These are phyloP conservation scores for Erpobdella octoculata DNA, from an alignment of 2,888 invertebrate genomes.

Conservation along the genomic window DNA sequence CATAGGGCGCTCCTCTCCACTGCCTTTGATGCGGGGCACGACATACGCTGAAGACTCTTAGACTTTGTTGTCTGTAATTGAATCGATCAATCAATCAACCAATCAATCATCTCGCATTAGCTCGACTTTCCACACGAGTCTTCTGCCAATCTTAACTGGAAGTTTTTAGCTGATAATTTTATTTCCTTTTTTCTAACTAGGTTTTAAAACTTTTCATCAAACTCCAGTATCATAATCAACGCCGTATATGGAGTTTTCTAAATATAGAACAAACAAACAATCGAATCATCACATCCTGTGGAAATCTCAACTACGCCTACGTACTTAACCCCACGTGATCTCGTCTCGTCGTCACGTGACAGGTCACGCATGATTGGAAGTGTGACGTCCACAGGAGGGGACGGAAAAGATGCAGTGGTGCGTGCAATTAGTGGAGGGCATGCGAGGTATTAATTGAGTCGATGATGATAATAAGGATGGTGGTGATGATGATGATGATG, in stretches of 20 bases:
- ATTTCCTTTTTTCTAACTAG: too few relatives aligned
- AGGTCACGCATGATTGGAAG: constrained; percentile 17
- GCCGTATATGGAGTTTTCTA: too few relatives aligned
- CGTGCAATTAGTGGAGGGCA: not conserved
- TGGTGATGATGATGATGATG: constrained; percentile 2
- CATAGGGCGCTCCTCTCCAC: not conserved
- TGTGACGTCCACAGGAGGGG: constrained; percentile 13
- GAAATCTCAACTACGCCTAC: constrained; percentile 8
- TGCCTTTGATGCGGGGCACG: not conserved
- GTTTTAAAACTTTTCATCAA: too few relatives aligned
- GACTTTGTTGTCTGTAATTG: constrained; percentile 7
- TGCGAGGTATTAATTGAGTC: too few relatives aligned
- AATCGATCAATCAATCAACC: constrained; percentile 2
- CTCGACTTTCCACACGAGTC: not conserved
- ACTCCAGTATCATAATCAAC: too few relatives aligned
- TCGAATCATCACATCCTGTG: constrained; percentile 9
- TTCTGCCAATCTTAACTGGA: not conserved
- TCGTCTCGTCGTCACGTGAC: constrained; percentile 15
- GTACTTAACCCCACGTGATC: constrained; percentile 15
- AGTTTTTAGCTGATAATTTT: too few relatives aligned
- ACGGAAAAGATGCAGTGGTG: not conserved
- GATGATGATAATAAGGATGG: too few relatives aligned
- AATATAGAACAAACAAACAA: too few relatives aligned
- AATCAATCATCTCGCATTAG: constrained; percentile 7
- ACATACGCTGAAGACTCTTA: constrained; percentile 2